Conservation (phyloP, 2,113 vertebrate genomes). For the Lamprotornis superbus region DNA sequence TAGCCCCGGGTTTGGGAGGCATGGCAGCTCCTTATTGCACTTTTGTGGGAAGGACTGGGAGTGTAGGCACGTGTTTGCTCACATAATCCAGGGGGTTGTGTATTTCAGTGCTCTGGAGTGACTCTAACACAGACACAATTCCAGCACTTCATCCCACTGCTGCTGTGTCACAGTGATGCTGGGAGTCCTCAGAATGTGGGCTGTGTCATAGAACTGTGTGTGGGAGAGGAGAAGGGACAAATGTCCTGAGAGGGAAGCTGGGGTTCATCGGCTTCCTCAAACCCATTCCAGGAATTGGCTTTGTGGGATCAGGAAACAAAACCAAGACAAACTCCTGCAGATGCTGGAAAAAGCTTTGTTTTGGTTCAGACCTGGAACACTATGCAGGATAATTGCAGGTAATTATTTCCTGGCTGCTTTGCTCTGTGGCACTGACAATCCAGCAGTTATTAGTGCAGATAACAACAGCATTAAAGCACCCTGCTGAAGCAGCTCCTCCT, state of each 20-base stretch:
- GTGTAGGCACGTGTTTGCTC: not conserved
- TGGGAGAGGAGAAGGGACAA: not conserved
- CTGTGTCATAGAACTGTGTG: not conserved
- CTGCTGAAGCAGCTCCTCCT: not conserved
- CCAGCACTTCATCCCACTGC: not conserved
- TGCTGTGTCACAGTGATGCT: fast-evolving
- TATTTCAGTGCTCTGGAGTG: not conserved
- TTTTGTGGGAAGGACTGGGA: not conserved
- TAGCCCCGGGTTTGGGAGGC: fast-evolving
- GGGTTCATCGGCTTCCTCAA: not conserved
- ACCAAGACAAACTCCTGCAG: not conserved
- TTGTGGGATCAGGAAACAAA: not conserved
- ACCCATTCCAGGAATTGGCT: not conserved
- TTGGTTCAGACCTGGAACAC: not conserved
- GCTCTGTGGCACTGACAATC: not conserved
- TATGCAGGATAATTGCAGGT: not conserved
- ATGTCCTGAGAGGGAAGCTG: not conserved
- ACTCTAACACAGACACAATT: not conserved
- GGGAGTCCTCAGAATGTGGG: not conserved
- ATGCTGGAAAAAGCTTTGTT: not conserved
- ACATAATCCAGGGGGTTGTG: not conserved
- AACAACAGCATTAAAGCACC: not conserved
- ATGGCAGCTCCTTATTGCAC: not conserved
- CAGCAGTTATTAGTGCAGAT: not conserved
- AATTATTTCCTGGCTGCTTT: not conserved